Evolutionary conservation across 64 coral and sea anemone species (phyloP), one percentile per base, ranked within the genome.

Genomic region (Stichodactyla mertensii): DNA sequence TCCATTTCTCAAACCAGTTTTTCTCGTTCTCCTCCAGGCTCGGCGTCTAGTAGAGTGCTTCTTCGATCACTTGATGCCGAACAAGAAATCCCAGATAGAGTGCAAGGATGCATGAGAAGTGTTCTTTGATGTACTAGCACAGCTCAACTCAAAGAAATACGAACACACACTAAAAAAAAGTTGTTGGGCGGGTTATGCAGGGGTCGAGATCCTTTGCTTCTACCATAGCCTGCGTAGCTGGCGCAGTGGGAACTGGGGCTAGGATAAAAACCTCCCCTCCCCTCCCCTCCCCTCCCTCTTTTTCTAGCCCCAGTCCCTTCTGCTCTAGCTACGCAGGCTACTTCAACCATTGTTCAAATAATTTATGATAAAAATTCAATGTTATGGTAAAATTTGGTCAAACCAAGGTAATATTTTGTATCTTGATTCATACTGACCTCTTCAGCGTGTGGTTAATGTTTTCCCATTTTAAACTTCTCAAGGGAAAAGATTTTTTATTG

Each of bases 31-130:
- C 52, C 27, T 53, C 23, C 55, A 92, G 90, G 90, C 90, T 8
- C 79, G 80, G 52, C 52, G 90, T 7, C 36, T 92, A 52, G 58
- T 87, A 58, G 90, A 87, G 55, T 92, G 90, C 59, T 91, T 91
- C 61, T 91, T 91, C 60, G 90, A 91, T 52, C 59, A 55, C 16
- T 60, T 91, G 78, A 87, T 87, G 79, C 78, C 85, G 0, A 91
- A 91, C 85, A 87, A 77, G 78, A 91, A 91, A 61, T 85, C 90
- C 26, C 85, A 74, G 24, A 87, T 91, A 81, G 74, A 71, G 28
- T 81, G 78, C 78, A 81, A 74, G 7, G 24, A 13, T 26, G 2
- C 7, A 12, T 74, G 24, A 74, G n/a, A 0, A 11, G 22, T 74
- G 24, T 0, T 74, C 8, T 45, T 45, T 45, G 36, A 45, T 2